Conservation (phyloP, 2,113 vertebrate genomes). For the Vicugna pacos region DNA sequence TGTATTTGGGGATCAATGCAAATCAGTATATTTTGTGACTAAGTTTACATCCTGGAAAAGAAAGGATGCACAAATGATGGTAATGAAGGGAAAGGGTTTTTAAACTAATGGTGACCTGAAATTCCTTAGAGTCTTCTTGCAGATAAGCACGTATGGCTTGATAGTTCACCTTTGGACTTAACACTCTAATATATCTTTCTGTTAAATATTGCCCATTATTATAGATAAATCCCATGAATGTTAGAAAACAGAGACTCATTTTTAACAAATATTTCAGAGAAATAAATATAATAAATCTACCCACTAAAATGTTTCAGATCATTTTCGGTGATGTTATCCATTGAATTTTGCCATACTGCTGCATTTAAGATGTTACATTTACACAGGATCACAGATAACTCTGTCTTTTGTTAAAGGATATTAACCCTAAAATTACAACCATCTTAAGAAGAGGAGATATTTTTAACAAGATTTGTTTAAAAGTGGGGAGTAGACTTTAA, state of each 20-base stretch:
- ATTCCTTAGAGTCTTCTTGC: not conserved
- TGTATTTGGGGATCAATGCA: not conserved
- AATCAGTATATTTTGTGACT: not conserved
- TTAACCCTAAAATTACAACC: conserved; percentile 32
- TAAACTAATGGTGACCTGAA: not conserved
- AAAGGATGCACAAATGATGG: not conserved
- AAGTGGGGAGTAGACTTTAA: not conserved
- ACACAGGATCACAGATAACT: not conserved
- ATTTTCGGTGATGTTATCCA: not conserved
- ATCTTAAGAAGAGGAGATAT: not conserved
- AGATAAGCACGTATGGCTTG: not conserved
- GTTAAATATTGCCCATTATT: not conserved
- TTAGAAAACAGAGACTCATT: not conserved
- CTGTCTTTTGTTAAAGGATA: not conserved
- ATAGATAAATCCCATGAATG: not conserved
- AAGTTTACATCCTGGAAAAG: not conserved
- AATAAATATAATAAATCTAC: not conserved
- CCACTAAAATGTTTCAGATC: not conserved
- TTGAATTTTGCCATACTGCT: not conserved
- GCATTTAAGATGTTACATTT: not conserved
- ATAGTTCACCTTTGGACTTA: not conserved
- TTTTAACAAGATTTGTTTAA: conserved; percentile 67
- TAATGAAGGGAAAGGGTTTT: not conserved
- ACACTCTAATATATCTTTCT: not conserved
- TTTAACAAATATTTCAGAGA: not conserved